Base-by-base conservation (phyloP, 2,113 vertebrate genomes). In the Podarcis raffonei region DNA sequence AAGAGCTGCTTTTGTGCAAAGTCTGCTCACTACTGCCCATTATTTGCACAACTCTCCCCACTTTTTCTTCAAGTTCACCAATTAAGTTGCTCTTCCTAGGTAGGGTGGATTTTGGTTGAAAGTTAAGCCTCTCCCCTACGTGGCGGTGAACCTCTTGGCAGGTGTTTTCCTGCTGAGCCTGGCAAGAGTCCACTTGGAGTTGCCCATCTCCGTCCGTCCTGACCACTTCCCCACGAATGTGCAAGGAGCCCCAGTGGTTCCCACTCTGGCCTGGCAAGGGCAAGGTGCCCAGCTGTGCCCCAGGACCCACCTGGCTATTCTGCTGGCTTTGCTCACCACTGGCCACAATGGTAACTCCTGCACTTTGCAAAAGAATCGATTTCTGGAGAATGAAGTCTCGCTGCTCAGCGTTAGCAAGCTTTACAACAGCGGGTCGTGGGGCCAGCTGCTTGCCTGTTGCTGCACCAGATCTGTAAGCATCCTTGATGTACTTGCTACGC, bases 351-450 rank as follows among this genome's bases (percentile, higher is more conserved):
- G 79, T 62, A 42, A 98, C 94, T 32, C 97, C 97, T 69, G 94
- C 92, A 84, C 92, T 97, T 92, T 97, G 95, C 62, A 98, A 94
- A 80, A 97, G 92, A 27, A 97, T 35, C 27, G 97, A 97, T 86
- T 97, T 97, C 90, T 96, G 96, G 87, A 97, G 95, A 90, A 98
- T 97, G 86, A 97, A 95, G 89, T 97, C 97, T 89, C 96, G 97
- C 59, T 98, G 97, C 71, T 97, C 96, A 76, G 93, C 89, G 20
- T 57, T 96, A 32, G 95, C 93, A 53, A 97, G 96, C 86, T 96
- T 97, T 90, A 97, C 97, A 69, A 98, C 94, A n/a, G 94, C 91
- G 27, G 97, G 97, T 74, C 97, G 97, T 25, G 97, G 97, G 0
- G 25, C 89, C 71, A 95, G 75, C 4, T 83, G 62, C 18, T 88